These are phyloP conservation scores for Pogoniulus pusillus DNA, from an alignment of 2,797 vertebrate species.

Conservation along the genomic window DNA sequence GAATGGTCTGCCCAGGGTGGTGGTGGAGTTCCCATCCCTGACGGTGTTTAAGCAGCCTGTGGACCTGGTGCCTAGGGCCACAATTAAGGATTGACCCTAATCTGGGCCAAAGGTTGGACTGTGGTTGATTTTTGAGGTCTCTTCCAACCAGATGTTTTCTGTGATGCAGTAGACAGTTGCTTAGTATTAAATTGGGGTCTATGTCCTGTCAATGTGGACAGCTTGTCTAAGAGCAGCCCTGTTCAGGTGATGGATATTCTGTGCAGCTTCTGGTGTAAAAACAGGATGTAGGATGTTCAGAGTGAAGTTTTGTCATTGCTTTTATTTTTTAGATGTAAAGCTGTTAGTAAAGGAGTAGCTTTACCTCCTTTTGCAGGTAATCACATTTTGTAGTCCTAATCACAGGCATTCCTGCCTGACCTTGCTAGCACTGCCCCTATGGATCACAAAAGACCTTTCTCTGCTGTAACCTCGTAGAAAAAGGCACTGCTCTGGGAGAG, in stretches of 20 bases:
- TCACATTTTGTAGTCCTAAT: not conserved
- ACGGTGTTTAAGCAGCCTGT: too few species aligned
- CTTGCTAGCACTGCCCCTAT: not conserved
- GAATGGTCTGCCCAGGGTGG: too few species aligned
- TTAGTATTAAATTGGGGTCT: not conserved
- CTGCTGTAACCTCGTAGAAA: not conserved
- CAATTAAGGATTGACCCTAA: too few species aligned
- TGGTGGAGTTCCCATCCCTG: too few species aligned
- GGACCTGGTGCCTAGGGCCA: too few species aligned
- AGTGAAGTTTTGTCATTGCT: rapidly evolving
- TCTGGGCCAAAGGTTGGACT: too few species aligned
- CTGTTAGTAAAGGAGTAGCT: too few species aligned
- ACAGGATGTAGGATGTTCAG: rapidly evolving
- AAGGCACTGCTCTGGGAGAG: not conserved
- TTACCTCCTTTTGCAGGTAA: rapidly evolving
- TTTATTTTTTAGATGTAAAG: not conserved
- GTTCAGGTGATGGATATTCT: not conserved
- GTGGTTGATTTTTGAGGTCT: too few species aligned
- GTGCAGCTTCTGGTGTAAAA: not conserved
- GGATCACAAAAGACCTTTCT: not conserved
- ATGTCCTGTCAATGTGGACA: not conserved
- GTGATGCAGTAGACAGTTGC: not conserved
- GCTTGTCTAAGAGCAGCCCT: not conserved
- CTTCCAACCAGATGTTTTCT: too few species aligned
- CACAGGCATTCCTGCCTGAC: not conserved